Percentiles rank a stretch among this genome's conserved stretches.
These are phyloP conservation scores for Coelogynopora nodosa DNA, from an alignment of 2,888 invertebrate species.

Conservation along the genomic window DNA sequence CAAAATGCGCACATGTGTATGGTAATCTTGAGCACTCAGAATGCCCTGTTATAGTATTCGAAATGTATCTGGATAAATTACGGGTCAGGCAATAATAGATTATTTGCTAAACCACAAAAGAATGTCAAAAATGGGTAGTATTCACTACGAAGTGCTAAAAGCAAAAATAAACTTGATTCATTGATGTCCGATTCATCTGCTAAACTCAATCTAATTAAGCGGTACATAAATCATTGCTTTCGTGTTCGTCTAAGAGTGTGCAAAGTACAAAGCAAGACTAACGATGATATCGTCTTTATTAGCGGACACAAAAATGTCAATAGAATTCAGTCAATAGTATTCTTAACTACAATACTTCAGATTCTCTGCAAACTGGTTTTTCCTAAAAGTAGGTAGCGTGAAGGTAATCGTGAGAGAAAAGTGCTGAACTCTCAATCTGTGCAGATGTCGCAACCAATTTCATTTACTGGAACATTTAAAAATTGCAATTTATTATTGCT, in stretches of 20 bases:
- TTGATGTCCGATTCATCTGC: background rate
- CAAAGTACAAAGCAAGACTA: conserved; percentile 12
- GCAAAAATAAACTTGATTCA: conserved; percentile 2
- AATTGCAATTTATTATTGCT: conserved; percentile 8
- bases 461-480: background rate
- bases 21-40: background rate
- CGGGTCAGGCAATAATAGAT: background rate
- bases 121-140: background rate
- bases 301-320: background rate
- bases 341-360: background rate
- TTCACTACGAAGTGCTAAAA: background rate
- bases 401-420: background rate
- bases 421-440: background rate
- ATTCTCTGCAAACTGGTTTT: background rate
- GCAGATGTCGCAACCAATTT: too few species aligned
- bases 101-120: background rate
- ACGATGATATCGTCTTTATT: background rate
- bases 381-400: background rate
- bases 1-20: background rate
- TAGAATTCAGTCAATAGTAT: background rate
- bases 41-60: background rate
- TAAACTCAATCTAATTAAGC: background rate
- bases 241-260: background rate
- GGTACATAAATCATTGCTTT: background rate
- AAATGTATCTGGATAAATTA: background rate